These are phyloP conservation scores for Ectemnius lituratus DNA, from an alignment of 2,888 invertebrate genomes.

Conservation along the genomic window DNA sequence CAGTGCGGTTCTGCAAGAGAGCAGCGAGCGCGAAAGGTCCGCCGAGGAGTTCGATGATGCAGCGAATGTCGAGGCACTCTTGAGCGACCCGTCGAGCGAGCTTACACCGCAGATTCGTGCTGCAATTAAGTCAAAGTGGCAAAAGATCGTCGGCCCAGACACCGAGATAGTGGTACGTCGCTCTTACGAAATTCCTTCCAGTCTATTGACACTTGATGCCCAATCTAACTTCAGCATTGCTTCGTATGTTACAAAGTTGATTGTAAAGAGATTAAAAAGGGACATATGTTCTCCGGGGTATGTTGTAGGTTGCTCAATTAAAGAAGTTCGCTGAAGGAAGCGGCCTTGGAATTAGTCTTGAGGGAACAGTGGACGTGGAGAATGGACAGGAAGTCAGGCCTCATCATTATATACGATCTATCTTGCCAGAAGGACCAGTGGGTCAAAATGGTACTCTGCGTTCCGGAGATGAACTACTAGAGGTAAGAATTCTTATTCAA, in stretches of 20 bases:
- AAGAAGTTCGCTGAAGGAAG: conserved; percentile 93
- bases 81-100: conserved; percentile 77
- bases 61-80: conserved; percentile 72
- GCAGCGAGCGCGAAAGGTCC: conserved; percentile 80
- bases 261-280: neutral
- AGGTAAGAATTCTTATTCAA: conserved; percentile 77
- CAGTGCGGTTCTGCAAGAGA: conserved; percentile 78
- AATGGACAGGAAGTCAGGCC: conserved; percentile 97
- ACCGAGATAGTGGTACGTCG: conserved; percentile 89
- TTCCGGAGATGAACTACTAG: conserved; percentile 97
- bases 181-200: neutral
- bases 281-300: neutral
- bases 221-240: no score
- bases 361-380: conserved; percentile 99
- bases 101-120: conserved; percentile 85
- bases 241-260: neutral
- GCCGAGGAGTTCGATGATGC: conserved; percentile 83
- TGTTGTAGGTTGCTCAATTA: conserved; percentile 89
- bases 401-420: conserved; percentile 98
- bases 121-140: conserved; percentile 90
- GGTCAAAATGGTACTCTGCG: conserved; percentile 92
- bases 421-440: conserved; percentile 98
- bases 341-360: conserved; percentile 97
- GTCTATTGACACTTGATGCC: neutral
- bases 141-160: conserved; percentile 87